Conservation (phyloP, 1,140 invertebrate species). For the Aphaenogaster ashmeadi region DNA sequence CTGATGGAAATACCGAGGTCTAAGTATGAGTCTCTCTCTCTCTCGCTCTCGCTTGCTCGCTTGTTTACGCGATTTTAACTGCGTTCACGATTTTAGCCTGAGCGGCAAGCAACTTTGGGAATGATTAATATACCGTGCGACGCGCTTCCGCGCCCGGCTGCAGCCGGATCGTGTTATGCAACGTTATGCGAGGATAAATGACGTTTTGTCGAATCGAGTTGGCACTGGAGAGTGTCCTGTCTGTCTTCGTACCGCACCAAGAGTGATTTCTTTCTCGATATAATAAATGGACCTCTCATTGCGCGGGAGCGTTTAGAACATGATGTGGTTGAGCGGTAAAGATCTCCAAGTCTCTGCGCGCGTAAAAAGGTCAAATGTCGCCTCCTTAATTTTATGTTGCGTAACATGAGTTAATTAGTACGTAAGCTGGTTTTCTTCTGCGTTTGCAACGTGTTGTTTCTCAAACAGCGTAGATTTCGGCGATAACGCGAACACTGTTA, state of each 20-base stretch:
- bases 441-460: background rate
- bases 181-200: constrained; percentile 17
- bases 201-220: constrained; percentile 18
- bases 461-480: background rate
- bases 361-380: constrained; percentile 8
- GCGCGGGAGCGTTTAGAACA: background rate
- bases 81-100: constrained; percentile 32
- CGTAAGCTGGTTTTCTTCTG: background rate
- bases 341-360: background rate
- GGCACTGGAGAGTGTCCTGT: background rate
- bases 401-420: background rate
- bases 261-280: background rate
- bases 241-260: background rate
- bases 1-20: constrained; percentile 6
- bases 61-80: constrained; percentile 42
- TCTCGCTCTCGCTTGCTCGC: background rate
- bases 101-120: constrained; percentile 10
- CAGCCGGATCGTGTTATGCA: constrained; percentile 19
- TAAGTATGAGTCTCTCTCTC: background rate
- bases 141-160: constrained; percentile 19
- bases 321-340: background rate
- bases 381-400: constrained; percentile 9
- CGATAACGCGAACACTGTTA: background rate
- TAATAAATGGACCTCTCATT: background rate
- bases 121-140: constrained; percentile 41